Percentiles rank a stretch among this genome's conserved stretches.
phyloP scores from a whole-genome alignment of 1,140 invertebrate genomes.

The Bicyclus anynana region DNA sequence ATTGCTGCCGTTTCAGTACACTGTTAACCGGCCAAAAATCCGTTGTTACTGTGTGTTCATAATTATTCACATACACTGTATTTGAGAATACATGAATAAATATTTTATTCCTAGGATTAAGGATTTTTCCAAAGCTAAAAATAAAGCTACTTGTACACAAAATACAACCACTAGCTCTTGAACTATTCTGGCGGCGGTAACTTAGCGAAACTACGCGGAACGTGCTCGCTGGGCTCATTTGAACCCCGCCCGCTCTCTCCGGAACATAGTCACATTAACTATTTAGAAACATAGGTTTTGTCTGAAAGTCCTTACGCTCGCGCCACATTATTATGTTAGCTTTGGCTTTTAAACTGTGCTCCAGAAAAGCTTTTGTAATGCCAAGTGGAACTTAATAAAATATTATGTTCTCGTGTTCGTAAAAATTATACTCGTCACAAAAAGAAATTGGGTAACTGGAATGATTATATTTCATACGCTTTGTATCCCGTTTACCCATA shows the following conservation, averaged over 20 bases:
- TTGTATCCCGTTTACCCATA: too few relatives aligned
- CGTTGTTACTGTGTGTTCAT: too few relatives aligned
- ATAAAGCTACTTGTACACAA: too few relatives aligned
- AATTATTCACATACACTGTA: too few relatives aligned
- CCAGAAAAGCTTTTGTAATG: not conserved
- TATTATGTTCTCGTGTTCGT: not conserved
- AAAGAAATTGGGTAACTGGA: not conserved
- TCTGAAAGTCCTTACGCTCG: not conserved
- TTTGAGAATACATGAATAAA: too few relatives aligned
- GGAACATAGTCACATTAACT: slow-evolving; percentile 10
- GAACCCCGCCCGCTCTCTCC: slow-evolving; percentile 2
- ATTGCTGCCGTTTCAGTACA: too few relatives aligned
- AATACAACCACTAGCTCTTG: not conserved
- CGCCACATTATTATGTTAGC: not conserved
- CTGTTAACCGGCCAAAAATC: too few relatives aligned
- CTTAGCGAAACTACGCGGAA: slow-evolving; percentile 21
- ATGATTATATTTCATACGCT: too few relatives aligned
- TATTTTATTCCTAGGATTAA: too few relatives aligned
- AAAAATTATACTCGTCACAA: not conserved
- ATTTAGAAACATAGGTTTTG: slow-evolving; percentile 9
- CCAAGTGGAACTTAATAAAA: not conserved
- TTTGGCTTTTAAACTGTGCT: too few relatives aligned
- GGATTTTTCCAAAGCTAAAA: too few relatives aligned
- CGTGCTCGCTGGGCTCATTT: slow-evolving; percentile 17
- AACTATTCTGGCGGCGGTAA: slow-evolving; percentile 3